Evolutionary conservation across 2,113 vertebrate genomes (phyloP).

Genomic region (Lichenostomus cassidix): DNA sequence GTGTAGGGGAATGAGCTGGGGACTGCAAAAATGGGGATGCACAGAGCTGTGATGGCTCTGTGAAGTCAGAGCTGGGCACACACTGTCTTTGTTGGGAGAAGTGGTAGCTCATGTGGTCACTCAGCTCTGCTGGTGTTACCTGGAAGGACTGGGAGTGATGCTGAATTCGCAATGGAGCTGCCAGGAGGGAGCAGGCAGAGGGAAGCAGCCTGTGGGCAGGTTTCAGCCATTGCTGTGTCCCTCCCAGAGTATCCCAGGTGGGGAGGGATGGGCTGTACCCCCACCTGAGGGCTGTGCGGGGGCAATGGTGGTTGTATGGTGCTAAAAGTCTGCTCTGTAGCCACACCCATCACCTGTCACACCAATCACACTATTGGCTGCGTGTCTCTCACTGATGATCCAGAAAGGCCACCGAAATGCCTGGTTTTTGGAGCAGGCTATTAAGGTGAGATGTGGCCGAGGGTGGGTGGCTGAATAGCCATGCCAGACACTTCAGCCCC

Average conservation of each 20-base stretch:
- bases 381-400: neutral
- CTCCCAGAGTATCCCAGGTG: neutral
- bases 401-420: neutral
- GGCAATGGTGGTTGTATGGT: rapidly evolving
- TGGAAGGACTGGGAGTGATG: neutral
- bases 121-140: neutral
- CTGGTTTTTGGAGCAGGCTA: neutral
- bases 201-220: neutral
- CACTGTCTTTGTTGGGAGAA: neutral
- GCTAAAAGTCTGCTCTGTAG: neutral
- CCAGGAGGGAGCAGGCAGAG: neutral
- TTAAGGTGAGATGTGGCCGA: neutral
- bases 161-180: neutral
- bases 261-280: neutral
- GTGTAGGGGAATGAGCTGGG: neutral
- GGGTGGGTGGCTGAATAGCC: neutral
- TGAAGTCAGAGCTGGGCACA: neutral
- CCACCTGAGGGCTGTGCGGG: neutral
- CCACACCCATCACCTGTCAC: rapidly evolving
- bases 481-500: rapidly evolving
- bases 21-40: neutral
- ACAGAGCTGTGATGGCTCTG: neutral
- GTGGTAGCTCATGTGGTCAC: neutral
- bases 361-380: rapidly evolving
- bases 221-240: neutral